phyloP scores from a whole-genome alignment of 2,888 invertebrate genomes.

The Blastobasis lacticolella region DNA sequence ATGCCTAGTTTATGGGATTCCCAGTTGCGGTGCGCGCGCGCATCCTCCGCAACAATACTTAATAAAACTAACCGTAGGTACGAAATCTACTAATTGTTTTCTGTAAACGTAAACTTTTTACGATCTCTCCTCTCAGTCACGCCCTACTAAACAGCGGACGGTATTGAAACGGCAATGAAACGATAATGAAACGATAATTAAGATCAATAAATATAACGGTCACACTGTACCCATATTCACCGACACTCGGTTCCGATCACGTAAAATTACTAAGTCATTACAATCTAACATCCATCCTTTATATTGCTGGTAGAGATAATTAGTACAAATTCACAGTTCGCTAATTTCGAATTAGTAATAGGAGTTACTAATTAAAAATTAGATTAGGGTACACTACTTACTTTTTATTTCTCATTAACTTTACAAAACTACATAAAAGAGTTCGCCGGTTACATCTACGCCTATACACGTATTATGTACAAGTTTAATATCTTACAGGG shows the following conservation, averaged over 20 bases:
- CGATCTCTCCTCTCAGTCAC: neutral
- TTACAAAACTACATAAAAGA: conserved; percentile 34
- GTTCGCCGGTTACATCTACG: conserved; percentile 25
- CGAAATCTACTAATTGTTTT: conserved; percentile 1
- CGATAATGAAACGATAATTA: neutral
- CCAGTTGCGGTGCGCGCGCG: no score
- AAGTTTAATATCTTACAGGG: conserved; percentile 13
- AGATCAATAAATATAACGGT: neutral
- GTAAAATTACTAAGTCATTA: conserved; percentile 30
- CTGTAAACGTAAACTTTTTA: neutral
- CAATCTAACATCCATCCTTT: conserved; percentile 21
- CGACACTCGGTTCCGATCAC: conserved; percentile 2
- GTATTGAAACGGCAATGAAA: neutral
- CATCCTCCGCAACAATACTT: conserved; percentile 3
- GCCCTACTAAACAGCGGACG: neutral
- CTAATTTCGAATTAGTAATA: conserved; percentile 38
- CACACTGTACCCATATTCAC: no score
- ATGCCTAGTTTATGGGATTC: no score
- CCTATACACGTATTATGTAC: conserved; percentile 41
- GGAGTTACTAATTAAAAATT: conserved; percentile 35
- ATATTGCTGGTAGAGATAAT: conserved; percentile 22
- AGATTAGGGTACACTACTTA: conserved; percentile 16
- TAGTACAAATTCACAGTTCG: conserved; percentile 17
- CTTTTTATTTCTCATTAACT: conserved; percentile 17
- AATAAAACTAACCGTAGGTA: conserved; percentile 1